These are phyloP conservation scores for Python bivittatus DNA, from an alignment of 2,113 vertebrate species.

Conservation along the genomic window DNA sequence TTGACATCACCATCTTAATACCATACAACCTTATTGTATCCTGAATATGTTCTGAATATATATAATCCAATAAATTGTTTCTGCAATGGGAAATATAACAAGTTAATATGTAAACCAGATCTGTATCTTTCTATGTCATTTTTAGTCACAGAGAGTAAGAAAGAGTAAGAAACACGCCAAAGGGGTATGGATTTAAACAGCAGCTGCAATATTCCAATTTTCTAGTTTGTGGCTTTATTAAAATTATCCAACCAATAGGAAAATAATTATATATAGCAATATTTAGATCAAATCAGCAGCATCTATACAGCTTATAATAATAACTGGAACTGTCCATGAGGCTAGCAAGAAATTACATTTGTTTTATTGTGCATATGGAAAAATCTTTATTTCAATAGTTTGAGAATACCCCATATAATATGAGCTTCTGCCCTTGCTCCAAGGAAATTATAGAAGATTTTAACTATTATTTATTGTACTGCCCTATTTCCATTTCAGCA, in stretches of 20 bases:
- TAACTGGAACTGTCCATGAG: background rate
- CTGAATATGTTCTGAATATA: background rate
- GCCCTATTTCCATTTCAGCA: no score
- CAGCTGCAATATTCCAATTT: background rate
- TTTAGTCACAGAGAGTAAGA: background rate
- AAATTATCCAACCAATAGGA: slow-evolving; percentile 22
- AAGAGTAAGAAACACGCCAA: background rate
- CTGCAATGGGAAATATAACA: background rate
- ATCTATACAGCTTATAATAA: slow-evolving; percentile 35
- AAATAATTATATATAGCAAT: slow-evolving; percentile 35
- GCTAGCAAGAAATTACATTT: slow-evolving; percentile 24
- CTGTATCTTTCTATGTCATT: background rate
- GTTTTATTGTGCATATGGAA: slow-evolving; percentile 15
- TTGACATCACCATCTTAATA: background rate
- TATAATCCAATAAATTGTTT: background rate
- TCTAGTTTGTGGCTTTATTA: background rate
- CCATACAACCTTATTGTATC: background rate
- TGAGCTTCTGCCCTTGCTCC: no score
- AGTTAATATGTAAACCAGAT: background rate
- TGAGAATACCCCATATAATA: no score
- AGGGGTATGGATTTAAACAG: background rate
- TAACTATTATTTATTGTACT: no score
- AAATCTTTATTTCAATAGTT: background rate
- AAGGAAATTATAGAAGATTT: no score
- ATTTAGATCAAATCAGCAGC: slow-evolving; percentile 39